Base-by-base conservation (phyloP, 2,888 invertebrate species). In the Chrysolina americana region DNA sequence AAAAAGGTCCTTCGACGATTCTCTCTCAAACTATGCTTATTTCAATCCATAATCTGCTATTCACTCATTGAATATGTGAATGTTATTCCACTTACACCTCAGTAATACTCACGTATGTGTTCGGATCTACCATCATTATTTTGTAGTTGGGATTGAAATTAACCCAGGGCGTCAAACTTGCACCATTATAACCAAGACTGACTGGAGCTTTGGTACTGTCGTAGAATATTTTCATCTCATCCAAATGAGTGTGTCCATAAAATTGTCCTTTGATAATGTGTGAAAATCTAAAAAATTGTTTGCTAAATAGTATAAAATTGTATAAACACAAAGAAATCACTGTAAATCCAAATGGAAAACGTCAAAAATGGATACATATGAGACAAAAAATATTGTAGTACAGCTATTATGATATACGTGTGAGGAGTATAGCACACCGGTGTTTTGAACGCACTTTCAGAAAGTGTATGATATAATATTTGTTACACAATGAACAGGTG, bases 161-260 rank as follows among this genome's bases (percentile, higher is more conserved):
- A 0, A 93, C 88, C 1, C 96, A 96, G 11, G 86, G 85, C 9
- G 86, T 86, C 70, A 87, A 82, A 79, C 86, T 87, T 8, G 83
- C 87, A 13, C 86, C 94, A 69, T 96, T 94, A 91, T 94, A 97
- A 10, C 94, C 93, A 1, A 96, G 90, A 78, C 91, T 93, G 6
- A 92, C 90, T 0, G 96, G 90, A 56, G 87, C 87, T 15, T 89
- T 89, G 50, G 90, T 89, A 4, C 89, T 84, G 17, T 87, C 83
- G 84, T 94, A 95, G 86, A 93, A 93, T 68, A 96, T 87, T 83
- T 92, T 92, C 81, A 95, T 91, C 84, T 94, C 93, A 82, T 96
- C 96, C 0, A 90, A 90, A 84, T 96, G 96, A 0, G 93, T 93
- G 85, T 96, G 96, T 0, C 96, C 97, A 83, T 93, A 95, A 86